phyloP scores from a whole-genome alignment of 2,113 vertebrate species.

The Cinclus mexicanus region DNA sequence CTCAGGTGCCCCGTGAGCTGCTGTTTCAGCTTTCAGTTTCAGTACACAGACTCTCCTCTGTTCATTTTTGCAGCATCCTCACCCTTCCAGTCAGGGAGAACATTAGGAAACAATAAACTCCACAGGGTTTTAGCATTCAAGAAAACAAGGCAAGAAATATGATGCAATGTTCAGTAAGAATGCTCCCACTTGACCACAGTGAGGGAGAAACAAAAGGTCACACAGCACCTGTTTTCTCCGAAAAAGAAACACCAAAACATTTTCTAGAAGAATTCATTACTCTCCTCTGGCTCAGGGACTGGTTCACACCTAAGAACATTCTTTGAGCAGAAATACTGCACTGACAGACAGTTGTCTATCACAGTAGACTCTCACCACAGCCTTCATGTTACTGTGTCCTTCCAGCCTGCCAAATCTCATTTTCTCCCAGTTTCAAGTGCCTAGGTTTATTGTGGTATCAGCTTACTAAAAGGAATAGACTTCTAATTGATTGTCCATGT shows the following conservation, averaged over 20 bases:
- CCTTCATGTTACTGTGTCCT: rapidly evolving
- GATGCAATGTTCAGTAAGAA: not conserved
- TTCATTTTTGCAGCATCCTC: not conserved
- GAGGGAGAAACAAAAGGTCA: not conserved
- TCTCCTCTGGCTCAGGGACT: not conserved
- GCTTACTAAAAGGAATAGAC: not conserved
- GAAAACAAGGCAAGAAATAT: slow-evolving; percentile 2
- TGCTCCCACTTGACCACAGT: not conserved
- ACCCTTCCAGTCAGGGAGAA: not conserved
- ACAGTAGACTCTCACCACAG: not conserved
- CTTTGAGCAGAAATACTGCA: not conserved
- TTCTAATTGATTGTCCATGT: not conserved
- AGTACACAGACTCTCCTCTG: not conserved
- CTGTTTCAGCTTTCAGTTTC: not conserved
- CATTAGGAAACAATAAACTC: not conserved
- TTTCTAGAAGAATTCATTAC: not conserved
- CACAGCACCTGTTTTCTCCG: not conserved
- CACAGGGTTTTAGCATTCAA: not conserved
- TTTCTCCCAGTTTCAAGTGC: not conserved
- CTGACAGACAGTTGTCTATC: not conserved
- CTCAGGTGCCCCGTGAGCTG: not conserved
- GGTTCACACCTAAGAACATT: not conserved
- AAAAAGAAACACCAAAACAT: not conserved
- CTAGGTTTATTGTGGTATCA: not conserved
- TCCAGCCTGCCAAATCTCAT: not conserved